phyloP scores from a whole-genome alignment of 2,113 vertebrate species.

The Coracopsis vasa region DNA sequence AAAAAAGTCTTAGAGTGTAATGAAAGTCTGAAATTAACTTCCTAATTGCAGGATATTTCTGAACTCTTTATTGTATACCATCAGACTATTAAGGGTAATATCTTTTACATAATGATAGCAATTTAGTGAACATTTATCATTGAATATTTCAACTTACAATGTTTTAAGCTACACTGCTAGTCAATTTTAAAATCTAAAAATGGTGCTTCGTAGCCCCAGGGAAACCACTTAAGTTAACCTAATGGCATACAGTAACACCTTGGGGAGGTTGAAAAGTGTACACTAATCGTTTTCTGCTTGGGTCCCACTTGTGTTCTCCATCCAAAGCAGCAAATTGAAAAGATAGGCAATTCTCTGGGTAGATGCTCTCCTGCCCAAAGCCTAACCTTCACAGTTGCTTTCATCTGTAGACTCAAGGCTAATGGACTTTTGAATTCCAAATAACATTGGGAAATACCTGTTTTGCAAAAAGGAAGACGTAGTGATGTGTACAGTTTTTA shows the following conservation, averaged over 20 bases:
- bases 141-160: neutral
- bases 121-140: constrained; percentile 37
- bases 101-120: constrained; percentile 33
- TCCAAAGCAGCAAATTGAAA: neutral
- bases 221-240: neutral
- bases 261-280: neutral
- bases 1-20: neutral
- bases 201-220: neutral
- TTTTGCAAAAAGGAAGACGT: neutral
- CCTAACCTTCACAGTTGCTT: neutral
- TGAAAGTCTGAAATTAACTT: neutral
- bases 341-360: neutral
- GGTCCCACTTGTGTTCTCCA: neutral
- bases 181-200: neutral
- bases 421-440: neutral
- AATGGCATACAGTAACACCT: neutral
- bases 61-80: constrained; percentile 12
- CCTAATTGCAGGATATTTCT: constrained; percentile 24
- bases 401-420: neutral
- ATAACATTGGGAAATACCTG: neutral
- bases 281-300: neutral
- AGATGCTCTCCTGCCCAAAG: neutral
- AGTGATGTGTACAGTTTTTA: neutral
- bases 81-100: constrained; percentile 16
- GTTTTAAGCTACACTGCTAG: neutral